These are phyloP conservation scores for Callopanchax toddi DNA, from an alignment of 2,113 vertebrate species.

Conservation along the genomic window DNA sequence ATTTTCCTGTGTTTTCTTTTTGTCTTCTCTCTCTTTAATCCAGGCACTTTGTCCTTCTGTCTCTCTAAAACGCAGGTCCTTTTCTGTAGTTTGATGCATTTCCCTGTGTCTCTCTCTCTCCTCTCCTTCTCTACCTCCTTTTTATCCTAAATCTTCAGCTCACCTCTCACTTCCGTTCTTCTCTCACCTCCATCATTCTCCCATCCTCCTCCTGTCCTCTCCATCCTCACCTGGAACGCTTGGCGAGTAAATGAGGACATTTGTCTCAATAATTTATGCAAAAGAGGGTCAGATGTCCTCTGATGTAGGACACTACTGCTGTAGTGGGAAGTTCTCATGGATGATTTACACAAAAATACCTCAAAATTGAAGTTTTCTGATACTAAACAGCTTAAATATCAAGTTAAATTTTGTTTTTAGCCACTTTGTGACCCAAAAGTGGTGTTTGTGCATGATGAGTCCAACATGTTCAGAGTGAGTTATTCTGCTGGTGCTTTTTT, in stretches of 20 bases:
- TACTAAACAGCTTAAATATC: too few relatives aligned
- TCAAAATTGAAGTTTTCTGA: too few relatives aligned
- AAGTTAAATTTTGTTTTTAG: too few relatives aligned
- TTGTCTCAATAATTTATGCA: constrained; percentile 1
- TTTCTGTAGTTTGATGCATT: fast-evolving
- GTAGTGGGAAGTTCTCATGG: background rate
- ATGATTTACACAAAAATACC: too few relatives aligned
- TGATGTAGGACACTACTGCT: background rate
- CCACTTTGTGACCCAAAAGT: too few relatives aligned
- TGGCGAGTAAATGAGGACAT: background rate
- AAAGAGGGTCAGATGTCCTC: background rate
- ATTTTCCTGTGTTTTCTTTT: background rate
- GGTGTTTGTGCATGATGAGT: too few relatives aligned
- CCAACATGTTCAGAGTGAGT: too few relatives aligned
- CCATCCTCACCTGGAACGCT: background rate
- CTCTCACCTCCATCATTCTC: background rate
- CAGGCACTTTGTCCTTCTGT: background rate
- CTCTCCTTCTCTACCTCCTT: fast-evolving
- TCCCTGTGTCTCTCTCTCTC: background rate
- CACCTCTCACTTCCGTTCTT: background rate
- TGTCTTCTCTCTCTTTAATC: background rate
- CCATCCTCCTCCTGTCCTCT: background rate
- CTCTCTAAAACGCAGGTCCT: too few relatives aligned
- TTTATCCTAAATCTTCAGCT: background rate
- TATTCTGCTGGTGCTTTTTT: too few relatives aligned